Percentiles rank a stretch among this genome's conserved stretches.
Evolutionary conservation across 2,797 vertebrate species (phyloP).

Genomic region (Halcyon smyrnensis): DNA sequence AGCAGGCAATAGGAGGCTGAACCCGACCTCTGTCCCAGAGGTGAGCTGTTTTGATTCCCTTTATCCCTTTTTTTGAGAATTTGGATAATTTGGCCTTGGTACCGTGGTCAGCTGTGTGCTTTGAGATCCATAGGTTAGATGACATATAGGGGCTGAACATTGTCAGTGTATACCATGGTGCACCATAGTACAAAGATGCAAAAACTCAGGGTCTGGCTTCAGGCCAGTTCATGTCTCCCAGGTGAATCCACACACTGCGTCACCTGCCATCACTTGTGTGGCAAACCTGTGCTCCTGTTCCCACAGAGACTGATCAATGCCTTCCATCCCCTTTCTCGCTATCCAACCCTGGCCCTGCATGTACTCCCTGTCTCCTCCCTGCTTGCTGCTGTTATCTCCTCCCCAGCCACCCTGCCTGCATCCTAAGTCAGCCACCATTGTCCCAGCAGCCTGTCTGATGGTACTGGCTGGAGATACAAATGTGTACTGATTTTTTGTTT

Average conservation of each 20-base stretch:
- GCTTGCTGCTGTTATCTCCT: not conserved
- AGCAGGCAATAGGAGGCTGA: not conserved
- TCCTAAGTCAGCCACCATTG: not conserved
- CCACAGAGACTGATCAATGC: not conserved
- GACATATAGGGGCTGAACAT: fast-evolving
- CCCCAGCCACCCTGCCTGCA: fast-evolving
- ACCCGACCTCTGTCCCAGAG: not conserved
- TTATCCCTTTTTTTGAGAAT: not conserved
- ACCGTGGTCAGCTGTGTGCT: not conserved
- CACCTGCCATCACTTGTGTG: fast-evolving
- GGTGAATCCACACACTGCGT: fast-evolving
- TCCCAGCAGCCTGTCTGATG: not conserved
- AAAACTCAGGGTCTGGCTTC: not conserved
- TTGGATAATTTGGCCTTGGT: not conserved
- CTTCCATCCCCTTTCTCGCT: not conserved
- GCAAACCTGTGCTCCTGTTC: not conserved
- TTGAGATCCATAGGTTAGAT: not conserved
- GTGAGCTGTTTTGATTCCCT: not conserved
- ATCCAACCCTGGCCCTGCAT: fast-evolving
- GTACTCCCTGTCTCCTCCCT: not conserved
- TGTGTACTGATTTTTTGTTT: not conserved
- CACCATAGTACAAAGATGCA: fast-evolving
- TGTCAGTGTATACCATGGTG: fast-evolving
- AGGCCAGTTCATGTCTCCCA: not conserved
- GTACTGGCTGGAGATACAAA: fast-evolving